These are phyloP conservation scores for Parnassius smintheus DNA, from an alignment of 2,888 invertebrate species.

Conservation along the genomic window DNA sequence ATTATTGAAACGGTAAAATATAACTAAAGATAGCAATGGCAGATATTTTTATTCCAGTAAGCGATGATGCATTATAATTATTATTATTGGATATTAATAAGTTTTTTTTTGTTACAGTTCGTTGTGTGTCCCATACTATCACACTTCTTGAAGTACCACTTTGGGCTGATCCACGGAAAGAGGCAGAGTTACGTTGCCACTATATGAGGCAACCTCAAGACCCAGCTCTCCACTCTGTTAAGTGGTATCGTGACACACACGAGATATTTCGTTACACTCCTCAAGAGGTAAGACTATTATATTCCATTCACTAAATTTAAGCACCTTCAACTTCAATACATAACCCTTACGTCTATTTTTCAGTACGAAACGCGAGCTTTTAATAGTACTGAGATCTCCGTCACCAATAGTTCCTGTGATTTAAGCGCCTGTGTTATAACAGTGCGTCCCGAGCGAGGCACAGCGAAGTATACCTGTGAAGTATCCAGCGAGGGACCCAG, in stretches of 20 bases:
- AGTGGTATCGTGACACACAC: constrained; percentile 86
- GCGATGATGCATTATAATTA: no score
- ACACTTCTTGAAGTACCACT: constrained; percentile 66
- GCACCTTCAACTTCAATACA: no score
- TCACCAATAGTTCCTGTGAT: constrained; percentile 69
- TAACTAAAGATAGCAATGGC: no score
- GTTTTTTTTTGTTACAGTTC: constrained; percentile 47
- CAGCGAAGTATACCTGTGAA: constrained; percentile 69
- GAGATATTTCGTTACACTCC: constrained; percentile 73
- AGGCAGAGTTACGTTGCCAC: constrained; percentile 61
- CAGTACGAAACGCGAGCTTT: constrained; percentile 67
- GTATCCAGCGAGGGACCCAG: constrained; percentile 73
- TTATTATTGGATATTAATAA: not conserved
- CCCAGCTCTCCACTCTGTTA: constrained; percentile 86
- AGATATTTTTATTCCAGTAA: no score
- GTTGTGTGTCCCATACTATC: constrained; percentile 64
- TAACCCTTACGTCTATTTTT: constrained; percentile 19
- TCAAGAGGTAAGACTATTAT: constrained; percentile 53
- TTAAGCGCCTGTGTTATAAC: constrained; percentile 52
- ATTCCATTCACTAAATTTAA: no score
- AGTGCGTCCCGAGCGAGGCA: constrained; percentile 62
- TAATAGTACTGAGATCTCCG: constrained; percentile 61
- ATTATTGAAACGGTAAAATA: no score
- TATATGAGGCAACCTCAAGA: constrained; percentile 61
- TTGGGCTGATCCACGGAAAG: constrained; percentile 64